phyloP scores from a whole-genome alignment of 2,888 invertebrate genomes.

The Lissonota sp. region DNA sequence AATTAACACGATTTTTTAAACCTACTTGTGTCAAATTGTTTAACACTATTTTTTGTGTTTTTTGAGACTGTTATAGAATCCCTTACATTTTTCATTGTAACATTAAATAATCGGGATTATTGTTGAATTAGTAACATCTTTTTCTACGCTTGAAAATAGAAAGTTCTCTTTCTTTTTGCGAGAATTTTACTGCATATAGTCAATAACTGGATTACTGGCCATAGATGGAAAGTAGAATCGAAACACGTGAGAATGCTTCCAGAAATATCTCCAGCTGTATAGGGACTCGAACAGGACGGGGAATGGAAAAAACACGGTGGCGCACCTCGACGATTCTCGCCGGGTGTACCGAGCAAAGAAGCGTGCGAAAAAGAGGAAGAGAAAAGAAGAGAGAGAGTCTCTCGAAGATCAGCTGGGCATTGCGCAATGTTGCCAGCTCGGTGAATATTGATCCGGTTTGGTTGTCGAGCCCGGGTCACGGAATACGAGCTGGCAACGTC shows the following conservation, averaged over 20 bases:
- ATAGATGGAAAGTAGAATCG: not conserved
- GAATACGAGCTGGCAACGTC: slow-evolving; percentile 75
- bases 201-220: not conserved
- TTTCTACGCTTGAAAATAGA: not conserved
- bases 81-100: too few species aligned
- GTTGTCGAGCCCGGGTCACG: slow-evolving; percentile 75
- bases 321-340: slow-evolving; percentile 23
- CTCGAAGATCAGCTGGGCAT: slow-evolving; percentile 77
- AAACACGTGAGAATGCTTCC: slow-evolving; percentile 3
- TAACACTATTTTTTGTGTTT: too few species aligned
- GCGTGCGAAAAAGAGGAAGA: slow-evolving; percentile 8
- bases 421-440: slow-evolving; percentile 74
- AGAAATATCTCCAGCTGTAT: slow-evolving; percentile 4
- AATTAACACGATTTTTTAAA: too few species aligned
- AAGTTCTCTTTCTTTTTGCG: not conserved
- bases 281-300: not conserved
- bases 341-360: slow-evolving; percentile 17
- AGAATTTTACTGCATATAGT: not conserved
- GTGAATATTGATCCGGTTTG: slow-evolving; percentile 69
- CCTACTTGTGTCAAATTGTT: too few species aligned
- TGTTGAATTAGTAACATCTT: too few species aligned
- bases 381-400: slow-evolving; percentile 32
- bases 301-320: slow-evolving; percentile 9
- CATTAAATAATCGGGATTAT: too few species aligned
- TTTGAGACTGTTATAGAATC: too few species aligned